Conservation (phyloP, 1,140 invertebrate species). For the Cotesia typhae region DNA sequence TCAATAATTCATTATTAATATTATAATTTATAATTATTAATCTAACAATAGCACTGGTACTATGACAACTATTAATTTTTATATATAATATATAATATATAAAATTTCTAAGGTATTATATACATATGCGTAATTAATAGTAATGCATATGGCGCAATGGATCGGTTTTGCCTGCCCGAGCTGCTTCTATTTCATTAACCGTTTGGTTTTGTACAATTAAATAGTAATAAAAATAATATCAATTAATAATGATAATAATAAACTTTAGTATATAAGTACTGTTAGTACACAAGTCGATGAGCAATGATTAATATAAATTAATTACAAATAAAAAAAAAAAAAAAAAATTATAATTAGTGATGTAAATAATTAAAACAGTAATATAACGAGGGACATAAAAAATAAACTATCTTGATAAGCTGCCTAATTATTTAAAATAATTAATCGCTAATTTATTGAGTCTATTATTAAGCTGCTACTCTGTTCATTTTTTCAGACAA, state of each 20-base stretch:
- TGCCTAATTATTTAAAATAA: too few relatives aligned
- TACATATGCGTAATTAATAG: constrained; percentile 48
- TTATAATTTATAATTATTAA: constrained; percentile 28
- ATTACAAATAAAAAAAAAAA: too few relatives aligned
- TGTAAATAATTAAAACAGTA: too few relatives aligned
- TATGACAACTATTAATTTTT: constrained; percentile 50
- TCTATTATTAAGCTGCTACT: too few relatives aligned
- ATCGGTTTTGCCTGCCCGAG: constrained; percentile 56
- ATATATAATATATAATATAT: constrained; percentile 15
- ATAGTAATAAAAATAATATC: constrained; percentile 1
- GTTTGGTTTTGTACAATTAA: constrained; percentile 25
- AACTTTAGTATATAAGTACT: not conserved
- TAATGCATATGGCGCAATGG: constrained; percentile 53
- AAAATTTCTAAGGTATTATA: constrained; percentile 33
- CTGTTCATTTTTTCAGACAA: too few relatives aligned
- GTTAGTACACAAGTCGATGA: too few relatives aligned
- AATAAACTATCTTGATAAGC: too few relatives aligned
- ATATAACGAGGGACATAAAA: too few relatives aligned
- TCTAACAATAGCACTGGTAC: constrained; percentile 40
- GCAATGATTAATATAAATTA: too few relatives aligned
- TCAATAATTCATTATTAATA: not conserved
- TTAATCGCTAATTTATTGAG: too few relatives aligned
- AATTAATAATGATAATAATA: not conserved
- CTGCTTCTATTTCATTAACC: constrained; percentile 51
- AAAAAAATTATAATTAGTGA: too few relatives aligned